Conservation (phyloP, 2,113 vertebrate genomes). For the Myocastor coypus region DNA sequence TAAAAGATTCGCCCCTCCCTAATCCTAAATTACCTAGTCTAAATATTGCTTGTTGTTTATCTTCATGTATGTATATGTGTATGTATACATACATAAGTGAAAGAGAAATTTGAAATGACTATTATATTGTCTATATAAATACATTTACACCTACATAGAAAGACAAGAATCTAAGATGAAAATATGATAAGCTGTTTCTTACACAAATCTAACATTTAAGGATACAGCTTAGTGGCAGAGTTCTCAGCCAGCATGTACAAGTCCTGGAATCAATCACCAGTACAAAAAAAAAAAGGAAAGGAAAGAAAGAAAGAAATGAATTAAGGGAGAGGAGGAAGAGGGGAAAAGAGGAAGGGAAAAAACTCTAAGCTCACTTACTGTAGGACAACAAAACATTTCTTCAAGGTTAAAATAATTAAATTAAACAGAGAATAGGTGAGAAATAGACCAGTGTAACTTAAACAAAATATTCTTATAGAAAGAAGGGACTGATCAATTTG, state of each 20-base stretch:
- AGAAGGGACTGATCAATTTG: background rate
- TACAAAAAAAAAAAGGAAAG: background rate
- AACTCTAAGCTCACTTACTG: background rate
- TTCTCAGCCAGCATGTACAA: background rate
- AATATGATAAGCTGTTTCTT: background rate
- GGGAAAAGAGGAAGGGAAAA: background rate
- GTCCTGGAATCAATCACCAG: background rate
- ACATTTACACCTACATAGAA: background rate
- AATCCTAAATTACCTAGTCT: background rate
- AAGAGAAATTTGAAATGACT: background rate
- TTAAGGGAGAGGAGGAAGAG: too few species aligned
- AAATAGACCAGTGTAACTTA: background rate
- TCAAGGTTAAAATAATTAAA: slow-evolving; percentile 20
- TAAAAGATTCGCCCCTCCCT: background rate
- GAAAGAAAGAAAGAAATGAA: background rate
- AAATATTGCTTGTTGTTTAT: slow-evolving; percentile 16
- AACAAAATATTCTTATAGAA: background rate
- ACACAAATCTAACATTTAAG: background rate
- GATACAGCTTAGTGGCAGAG: background rate
- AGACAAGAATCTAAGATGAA: background rate
- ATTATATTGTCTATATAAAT: background rate
- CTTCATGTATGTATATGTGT: background rate
- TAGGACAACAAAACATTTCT: background rate
- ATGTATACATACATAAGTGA: background rate
- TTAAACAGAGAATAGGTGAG: background rate